phyloP scores from a whole-genome alignment of 2,888 invertebrate species.

The Aromia moschata region DNA sequence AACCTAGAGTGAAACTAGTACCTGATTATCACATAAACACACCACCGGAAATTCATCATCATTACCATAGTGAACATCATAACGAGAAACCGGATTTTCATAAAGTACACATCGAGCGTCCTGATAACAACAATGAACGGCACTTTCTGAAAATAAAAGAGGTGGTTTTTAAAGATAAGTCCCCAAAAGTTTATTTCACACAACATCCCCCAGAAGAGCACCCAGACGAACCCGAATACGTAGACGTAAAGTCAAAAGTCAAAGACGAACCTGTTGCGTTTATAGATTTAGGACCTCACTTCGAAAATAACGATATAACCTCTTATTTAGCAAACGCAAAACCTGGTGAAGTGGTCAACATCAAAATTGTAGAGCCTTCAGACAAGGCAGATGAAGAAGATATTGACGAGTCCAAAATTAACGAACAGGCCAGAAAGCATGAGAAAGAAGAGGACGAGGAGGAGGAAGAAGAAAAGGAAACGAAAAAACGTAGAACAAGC shows the following conservation, averaged over 20 bases:
- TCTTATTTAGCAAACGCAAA: slow-evolving; percentile 12
- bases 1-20: not conserved
- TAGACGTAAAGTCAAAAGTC: slow-evolving; percentile 17
- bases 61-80: not conserved
- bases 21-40: not conserved
- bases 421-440: slow-evolving; percentile 10
- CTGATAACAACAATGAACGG: slow-evolving; percentile 8
- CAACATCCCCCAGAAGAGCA: slow-evolving; percentile 5
- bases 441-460: slow-evolving; percentile 28
- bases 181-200: not conserved
- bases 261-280: slow-evolving; percentile 7
- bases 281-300: slow-evolving; percentile 6
- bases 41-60: not conserved
- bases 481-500: slow-evolving; percentile 6
- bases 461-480: slow-evolving; percentile 24
- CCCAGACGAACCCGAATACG: slow-evolving; percentile 6
- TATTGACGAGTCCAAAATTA: slow-evolving; percentile 12
- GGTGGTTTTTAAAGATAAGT: slow-evolving; percentile 1
- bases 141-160: slow-evolving; percentile 17
- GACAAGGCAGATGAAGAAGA: slow-evolving; percentile 19
- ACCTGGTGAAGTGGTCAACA: slow-evolving; percentile 16
- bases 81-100: not conserved
- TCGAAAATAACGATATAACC: slow-evolving; percentile 12
- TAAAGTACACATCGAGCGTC: not conserved
- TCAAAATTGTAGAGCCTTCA: slow-evolving; percentile 27